phyloP scores from a whole-genome alignment of 2,113 vertebrate genomes.

The Prunella fulvescens region DNA sequence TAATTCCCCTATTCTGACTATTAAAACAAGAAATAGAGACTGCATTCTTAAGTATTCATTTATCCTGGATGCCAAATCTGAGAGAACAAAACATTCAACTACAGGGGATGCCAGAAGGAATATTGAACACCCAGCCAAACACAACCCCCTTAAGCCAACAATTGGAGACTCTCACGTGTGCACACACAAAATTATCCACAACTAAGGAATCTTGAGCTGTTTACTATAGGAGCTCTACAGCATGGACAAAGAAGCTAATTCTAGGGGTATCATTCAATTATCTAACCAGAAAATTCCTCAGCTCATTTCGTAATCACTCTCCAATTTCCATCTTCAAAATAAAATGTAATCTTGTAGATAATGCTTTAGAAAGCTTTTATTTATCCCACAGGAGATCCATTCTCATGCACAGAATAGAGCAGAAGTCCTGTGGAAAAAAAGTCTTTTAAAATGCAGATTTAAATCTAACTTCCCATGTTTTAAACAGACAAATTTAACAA shows the following conservation, averaged over 20 bases:
- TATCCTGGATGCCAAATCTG: not conserved
- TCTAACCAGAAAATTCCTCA: not conserved
- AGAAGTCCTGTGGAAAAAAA: not conserved
- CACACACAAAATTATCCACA: not conserved
- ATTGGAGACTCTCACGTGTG: not conserved
- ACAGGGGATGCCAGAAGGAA: not conserved
- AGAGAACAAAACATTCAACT: not conserved
- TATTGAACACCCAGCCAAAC: not conserved
- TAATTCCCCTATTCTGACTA: not conserved
- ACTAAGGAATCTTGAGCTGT: not conserved
- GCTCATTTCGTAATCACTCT: not conserved
- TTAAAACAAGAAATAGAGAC: not conserved
- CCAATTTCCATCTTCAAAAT: not conserved
- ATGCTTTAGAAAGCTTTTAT: slow-evolving; percentile 24
- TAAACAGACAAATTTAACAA: not conserved
- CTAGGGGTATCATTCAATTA: not conserved
- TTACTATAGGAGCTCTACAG: not conserved
- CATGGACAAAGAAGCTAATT: not conserved
- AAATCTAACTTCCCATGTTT: not conserved
- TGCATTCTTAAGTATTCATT: not conserved
- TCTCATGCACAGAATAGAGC: not conserved
- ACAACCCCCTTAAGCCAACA: not conserved
- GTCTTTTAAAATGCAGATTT: not conserved
- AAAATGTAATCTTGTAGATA: slow-evolving; percentile 5
- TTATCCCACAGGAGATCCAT: slow-evolving; percentile 8